These are phyloP conservation scores for Gymnothorax reevesii DNA, from an alignment of 2,797 vertebrate species.

Conservation along the genomic window DNA sequence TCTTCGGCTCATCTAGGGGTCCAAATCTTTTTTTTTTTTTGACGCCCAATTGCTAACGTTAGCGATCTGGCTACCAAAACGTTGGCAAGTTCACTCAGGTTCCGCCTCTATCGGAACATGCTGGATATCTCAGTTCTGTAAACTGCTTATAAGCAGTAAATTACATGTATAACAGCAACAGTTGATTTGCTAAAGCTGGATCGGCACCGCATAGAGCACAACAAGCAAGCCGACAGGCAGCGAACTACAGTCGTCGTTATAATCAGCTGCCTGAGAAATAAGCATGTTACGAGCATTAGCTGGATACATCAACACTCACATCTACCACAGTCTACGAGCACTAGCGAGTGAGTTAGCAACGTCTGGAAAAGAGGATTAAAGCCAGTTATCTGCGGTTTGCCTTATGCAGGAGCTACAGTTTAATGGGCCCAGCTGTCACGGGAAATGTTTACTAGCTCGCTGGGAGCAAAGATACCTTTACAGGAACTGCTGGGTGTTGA, in stretches of 20 bases:
- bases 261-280: neutral
- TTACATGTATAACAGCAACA: neutral
- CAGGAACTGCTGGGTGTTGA: neutral
- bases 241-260: neutral
- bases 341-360: neutral
- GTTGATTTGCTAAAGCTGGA: neutral
- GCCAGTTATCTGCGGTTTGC: neutral
- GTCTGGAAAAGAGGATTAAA: neutral
- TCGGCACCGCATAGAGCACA: neutral
- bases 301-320: neutral
- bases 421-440: slow-evolving; percentile 11
- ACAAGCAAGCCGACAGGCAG: neutral
- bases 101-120: neutral
- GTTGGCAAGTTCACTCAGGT: neutral
- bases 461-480: neutral
- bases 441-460: slow-evolving; percentile 1
- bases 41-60: neutral
- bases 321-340: neutral
- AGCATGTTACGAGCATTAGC: neutral
- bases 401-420: neutral
- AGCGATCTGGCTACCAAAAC: no score
- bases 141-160: neutral
- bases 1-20: neutral
- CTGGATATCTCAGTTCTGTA: neutral
- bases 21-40: neutral